A percentile compares a stretch with the other conserved stretches of the same genome.
Conservation (phyloP, 1,140 invertebrate species). For the Megalonaias nervosa region DNA sequence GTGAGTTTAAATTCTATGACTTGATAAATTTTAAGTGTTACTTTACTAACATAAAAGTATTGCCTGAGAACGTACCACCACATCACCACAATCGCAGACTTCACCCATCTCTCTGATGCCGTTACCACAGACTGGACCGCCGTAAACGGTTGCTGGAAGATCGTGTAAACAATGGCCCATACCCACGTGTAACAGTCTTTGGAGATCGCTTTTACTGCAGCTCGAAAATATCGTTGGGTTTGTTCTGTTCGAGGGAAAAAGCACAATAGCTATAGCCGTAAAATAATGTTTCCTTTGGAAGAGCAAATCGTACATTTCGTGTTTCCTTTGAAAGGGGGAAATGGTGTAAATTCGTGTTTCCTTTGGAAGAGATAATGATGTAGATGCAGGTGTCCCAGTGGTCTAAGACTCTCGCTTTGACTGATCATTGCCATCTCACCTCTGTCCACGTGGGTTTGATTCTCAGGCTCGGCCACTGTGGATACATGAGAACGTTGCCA, state of each 20-base stretch:
- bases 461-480: too few relatives aligned
- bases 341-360: background rate
- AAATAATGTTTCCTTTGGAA: background rate
- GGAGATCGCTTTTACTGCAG: conserved; percentile 12
- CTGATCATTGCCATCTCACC: too few relatives aligned
- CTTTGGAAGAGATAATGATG: background rate
- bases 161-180: conserved; percentile 18
- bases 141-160: conserved; percentile 9
- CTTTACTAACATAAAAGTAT: too few relatives aligned
- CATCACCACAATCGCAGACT: conserved; percentile 24
- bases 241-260: background rate
- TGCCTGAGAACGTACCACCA: too few relatives aligned
- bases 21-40: too few relatives aligned
- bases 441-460: too few relatives aligned
- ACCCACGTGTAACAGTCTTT: conserved; percentile 6
- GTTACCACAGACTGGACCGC: conserved; percentile 33
- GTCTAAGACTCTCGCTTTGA: too few relatives aligned
- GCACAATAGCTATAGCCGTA: background rate
- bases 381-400: background rate
- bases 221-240: conserved; percentile 6
- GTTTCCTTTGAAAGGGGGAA: background rate
- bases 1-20: too few relatives aligned
- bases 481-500: too few relatives aligned
- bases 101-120: conserved; percentile 27
- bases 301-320: background rate